phyloP scores from a whole-genome alignment of 2,113 vertebrate genomes.

The Sturnus vulgaris region DNA sequence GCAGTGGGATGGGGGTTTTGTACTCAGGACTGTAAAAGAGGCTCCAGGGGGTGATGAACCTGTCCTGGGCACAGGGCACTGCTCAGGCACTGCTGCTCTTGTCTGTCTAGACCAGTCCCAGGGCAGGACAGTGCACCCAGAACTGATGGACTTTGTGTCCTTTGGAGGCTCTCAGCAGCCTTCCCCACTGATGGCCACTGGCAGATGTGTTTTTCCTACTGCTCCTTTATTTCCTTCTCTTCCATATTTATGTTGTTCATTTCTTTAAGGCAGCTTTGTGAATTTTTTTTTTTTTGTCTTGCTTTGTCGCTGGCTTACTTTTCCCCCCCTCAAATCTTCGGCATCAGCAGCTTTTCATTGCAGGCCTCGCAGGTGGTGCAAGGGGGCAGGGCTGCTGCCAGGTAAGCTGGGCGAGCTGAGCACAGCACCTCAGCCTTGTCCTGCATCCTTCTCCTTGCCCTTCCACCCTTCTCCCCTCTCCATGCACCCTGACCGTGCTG shows the following conservation, averaged over 20 bases:
- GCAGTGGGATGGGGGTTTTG: not conserved
- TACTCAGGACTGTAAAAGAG: not conserved
- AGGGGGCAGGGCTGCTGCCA: slow-evolving; percentile 58
- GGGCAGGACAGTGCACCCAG: not conserved
- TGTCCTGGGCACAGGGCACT: not conserved
- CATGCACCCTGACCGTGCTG: not conserved
- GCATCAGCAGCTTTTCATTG: slow-evolving; percentile 60
- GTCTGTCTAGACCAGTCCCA: not conserved
- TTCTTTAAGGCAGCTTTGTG: slow-evolving; percentile 30
- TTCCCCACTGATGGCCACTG: not conserved
- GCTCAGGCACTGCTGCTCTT: rapidly evolving
- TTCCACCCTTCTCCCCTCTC: not conserved
- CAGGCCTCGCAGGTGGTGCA: slow-evolving; percentile 46
- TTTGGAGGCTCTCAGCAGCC: not conserved
- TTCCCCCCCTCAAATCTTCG: not conserved
- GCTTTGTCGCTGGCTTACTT: slow-evolving; percentile 37
- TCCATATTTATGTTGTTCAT: slow-evolving; percentile 18
- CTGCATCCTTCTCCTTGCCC: not conserved
- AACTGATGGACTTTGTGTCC: not conserved
- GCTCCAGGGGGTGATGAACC: not conserved
- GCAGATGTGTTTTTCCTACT: not conserved
- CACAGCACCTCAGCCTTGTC: not conserved
- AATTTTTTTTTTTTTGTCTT: not conserved
- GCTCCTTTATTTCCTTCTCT: slow-evolving; percentile 40
- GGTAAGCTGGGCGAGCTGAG: slow-evolving; percentile 43